Evolutionary conservation across 1,140 invertebrate species (phyloP).

Genomic region (Penaeus japonicus): DNA sequence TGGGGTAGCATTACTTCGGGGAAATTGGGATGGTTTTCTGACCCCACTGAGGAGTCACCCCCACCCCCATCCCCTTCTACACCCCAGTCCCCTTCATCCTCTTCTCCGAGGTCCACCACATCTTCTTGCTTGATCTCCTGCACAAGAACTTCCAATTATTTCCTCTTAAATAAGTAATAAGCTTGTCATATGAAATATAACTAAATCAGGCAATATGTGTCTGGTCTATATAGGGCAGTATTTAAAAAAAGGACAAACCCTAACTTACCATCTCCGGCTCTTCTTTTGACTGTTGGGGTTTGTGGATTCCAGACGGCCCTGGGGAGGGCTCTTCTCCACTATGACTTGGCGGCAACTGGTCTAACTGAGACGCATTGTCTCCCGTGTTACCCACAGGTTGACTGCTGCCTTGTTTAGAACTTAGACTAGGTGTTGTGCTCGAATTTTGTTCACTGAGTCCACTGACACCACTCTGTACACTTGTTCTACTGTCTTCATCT

Average conservation of each 20-base stretch:
- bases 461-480: slow-evolving; percentile 52
- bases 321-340: slow-evolving; percentile 48
- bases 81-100: slow-evolving; percentile 59
- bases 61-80: slow-evolving; percentile 57
- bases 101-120: slow-evolving; percentile 58
- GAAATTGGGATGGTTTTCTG: slow-evolving; percentile 57
- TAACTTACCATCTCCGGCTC: slow-evolving; percentile 58
- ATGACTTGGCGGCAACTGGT: neutral
- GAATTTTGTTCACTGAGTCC: slow-evolving; percentile 46
- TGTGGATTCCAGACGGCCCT: slow-evolving; percentile 55
- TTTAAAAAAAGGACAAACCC: neutral
- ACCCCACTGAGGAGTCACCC: slow-evolving; percentile 51
- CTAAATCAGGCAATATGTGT: neutral
- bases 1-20: slow-evolving; percentile 58
- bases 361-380: slow-evolving; percentile 19
- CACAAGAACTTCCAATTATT: neutral
- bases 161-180: neutral
- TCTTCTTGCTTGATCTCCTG: slow-evolving; percentile 60
- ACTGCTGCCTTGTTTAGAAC: slow-evolving; percentile 35
- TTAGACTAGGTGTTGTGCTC: slow-evolving; percentile 52
- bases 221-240: no score
- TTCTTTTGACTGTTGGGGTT: slow-evolving; percentile 57
- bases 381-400: slow-evolving; percentile 2
- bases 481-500: slow-evolving; percentile 56
- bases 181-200: neutral